Evolutionary conservation across 2,113 vertebrate species (phyloP), one percentile per base, ranked within the genome.

Genomic region (Ramphastos sulfuratus): DNA sequence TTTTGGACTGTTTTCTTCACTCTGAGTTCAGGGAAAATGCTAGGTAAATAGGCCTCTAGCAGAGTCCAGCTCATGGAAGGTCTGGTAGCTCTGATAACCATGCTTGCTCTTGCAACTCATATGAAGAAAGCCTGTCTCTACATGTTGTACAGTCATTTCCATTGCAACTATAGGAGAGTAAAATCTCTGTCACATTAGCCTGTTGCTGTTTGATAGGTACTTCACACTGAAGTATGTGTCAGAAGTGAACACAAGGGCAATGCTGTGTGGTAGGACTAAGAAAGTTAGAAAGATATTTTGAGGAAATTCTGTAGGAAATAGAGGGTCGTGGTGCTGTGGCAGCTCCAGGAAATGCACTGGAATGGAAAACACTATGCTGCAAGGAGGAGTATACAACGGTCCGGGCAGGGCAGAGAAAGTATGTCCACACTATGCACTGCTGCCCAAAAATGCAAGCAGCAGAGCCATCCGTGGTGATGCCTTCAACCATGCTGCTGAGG

Each of bases 161-260:
- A 85, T 42, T 16, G 14, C 15, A 87, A 77, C 46, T 30, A 72
- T 7, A 11, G n/a, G 55, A 80, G 71, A 50, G 50, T 23, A 56
- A 81, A 64, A 3, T 19, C 50, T 67, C 37, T 66, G 50, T 21
- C 0, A 0, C 7, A 10, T 66, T 52, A 71, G 18, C 11, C 4
- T 80, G 63, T 17, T 56, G 13, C 12, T 78, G 17, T 85, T 56
- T 79, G 55, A 42, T 6, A 50, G 46, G 58, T 46, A 69, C 33
- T 30, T 66, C 50, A 63, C 42, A 30, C 25, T 50, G 39, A 10
- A n/a, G 31, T 7, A 1, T 33, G 9, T 19, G 14, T 58, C 3
- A 1, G 48, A 35, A 0, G 28, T 39, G 67, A 24, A 65, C 72
- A 35, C 1, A 5, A 60, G 35, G 4, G 44, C 1, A 2, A 21